A percentile compares a stretch with the other conserved stretches of the same genome.
These are phyloP conservation scores for Ophonus ardosiacus DNA, from an alignment of 2,888 invertebrate species.

Conservation along the genomic window DNA sequence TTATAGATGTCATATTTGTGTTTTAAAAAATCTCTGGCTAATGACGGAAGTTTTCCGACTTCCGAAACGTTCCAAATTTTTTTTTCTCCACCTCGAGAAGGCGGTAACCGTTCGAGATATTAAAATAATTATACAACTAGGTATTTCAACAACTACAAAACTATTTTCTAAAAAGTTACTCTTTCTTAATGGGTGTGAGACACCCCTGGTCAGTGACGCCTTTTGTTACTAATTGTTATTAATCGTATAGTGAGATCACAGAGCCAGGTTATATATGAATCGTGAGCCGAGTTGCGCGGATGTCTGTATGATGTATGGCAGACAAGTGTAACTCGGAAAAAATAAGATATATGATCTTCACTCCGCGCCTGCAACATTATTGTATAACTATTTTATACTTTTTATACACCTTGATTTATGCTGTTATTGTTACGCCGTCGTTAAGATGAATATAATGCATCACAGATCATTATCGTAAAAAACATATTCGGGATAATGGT, in stretches of 20 bases:
- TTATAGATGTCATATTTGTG: too few species aligned
- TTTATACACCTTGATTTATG: not conserved
- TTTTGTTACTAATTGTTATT: conserved; percentile 46
- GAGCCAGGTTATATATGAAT: conserved; percentile 28
- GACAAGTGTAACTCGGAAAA: conserved; percentile 36
- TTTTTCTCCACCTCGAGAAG: too few species aligned
- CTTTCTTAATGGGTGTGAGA: not conserved
- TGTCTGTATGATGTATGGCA: conserved; percentile 32
- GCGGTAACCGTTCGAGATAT: too few species aligned
- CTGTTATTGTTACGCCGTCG: not conserved
- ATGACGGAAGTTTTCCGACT: too few species aligned
- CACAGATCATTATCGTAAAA: not conserved
- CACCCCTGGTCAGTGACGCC: not conserved
- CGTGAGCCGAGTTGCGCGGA: conserved; percentile 24
- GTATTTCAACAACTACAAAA: too few species aligned
- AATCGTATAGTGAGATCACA: conserved; percentile 15
- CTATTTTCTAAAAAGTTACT: too few species aligned
- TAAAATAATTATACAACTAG: too few species aligned
- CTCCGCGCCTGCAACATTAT: not conserved
- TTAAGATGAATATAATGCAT: not conserved
- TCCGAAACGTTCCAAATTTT: too few species aligned
- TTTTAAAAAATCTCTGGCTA: too few species aligned
- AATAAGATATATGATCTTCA: conserved; percentile 41
- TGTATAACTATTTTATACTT: not conserved
- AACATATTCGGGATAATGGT: not conserved